Evolutionary conservation across 1,140 invertebrate species (phyloP), one percentile per base, ranked within the genome.

Genomic region (Tyrophagus putrescentiae): DNA sequence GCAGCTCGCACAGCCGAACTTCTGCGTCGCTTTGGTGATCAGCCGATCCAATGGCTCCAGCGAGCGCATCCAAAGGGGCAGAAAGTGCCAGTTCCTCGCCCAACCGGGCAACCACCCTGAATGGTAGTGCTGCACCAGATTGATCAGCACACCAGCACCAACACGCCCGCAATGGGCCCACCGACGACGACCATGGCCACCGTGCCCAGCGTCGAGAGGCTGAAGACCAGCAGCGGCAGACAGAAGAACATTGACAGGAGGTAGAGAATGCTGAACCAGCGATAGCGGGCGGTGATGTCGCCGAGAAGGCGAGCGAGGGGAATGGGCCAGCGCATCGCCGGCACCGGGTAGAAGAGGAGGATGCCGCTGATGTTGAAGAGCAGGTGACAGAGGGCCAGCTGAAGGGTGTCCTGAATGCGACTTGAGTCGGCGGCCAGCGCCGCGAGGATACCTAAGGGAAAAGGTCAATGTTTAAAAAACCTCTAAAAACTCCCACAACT

Each of bases 331-430:
- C 81, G 66, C 63, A 77, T 72, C 61, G 73, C 73, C 16, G 79
- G 79, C 27, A 82, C 68, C 0, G 78, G 76, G 65, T 80, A 82
- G 67, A 78, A 82, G 0, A 82, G 41, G 0, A 81, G n/a, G 32
- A 82, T 77, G 3, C 81, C 80, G n/a, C 73, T 68, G 3, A 82
- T 59, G 67, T 82, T 82, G 68, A 82, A 82, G 42, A 82, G 75
- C 1, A 80, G 68, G 69, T 82, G 80, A 64, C 76, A 77, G 9
- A 82, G 69, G n/a, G 80, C 76, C 25, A 82, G 73, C 69, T 82
- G 78, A 7, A 82, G 68, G 0, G 78, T 72, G 7, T 73, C 63
- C 48, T 62, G 64, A 16, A 76, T 61, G 33, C 66, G 64, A 41
- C 62, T 33, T 16, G 68, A 64, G 31, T 71, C 66, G 16, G 75